phyloP scores from a whole-genome alignment of 1,140 invertebrate species.

The Sarcophaga peregrina region DNA sequence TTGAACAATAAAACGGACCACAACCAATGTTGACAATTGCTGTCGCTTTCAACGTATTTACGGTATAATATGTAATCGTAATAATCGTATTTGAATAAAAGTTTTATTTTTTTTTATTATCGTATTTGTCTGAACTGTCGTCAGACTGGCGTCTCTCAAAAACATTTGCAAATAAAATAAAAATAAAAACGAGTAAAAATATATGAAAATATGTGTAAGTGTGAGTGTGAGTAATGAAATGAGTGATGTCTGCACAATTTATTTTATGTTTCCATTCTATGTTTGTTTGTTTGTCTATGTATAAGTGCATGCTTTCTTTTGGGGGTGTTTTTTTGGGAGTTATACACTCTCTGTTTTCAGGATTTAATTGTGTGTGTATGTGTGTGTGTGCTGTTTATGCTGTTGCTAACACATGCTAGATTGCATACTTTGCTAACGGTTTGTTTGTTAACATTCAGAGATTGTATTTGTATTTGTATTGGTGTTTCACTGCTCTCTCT shows the following conservation, averaged over 20 bases:
- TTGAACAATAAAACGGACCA: too few species aligned
- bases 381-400: not conserved
- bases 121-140: conserved; percentile 21
- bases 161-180: not conserved
- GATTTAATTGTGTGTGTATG: not conserved
- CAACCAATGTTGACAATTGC: not conserved
- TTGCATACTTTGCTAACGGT: not conserved
- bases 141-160: conserved; percentile 13
- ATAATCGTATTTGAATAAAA: conserved; percentile 14
- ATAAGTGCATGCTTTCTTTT: too few species aligned
- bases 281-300: not conserved
- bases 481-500: too few species aligned
- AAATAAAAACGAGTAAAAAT: not conserved
- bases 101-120: not conserved
- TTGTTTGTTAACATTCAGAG: not conserved
- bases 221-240: not conserved
- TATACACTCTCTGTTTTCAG: too few species aligned
- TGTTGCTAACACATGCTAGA: not conserved
- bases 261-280: not conserved
- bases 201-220: not conserved
- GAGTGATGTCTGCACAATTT: conserved; percentile 21
- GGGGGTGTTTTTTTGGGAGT: too few species aligned
- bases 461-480: too few species aligned
- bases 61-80: not conserved
- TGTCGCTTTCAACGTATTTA: not conserved